Evolutionary conservation across 1,140 invertebrate genomes (phyloP).

Genomic region (Lasioglossum albipes): DNA sequence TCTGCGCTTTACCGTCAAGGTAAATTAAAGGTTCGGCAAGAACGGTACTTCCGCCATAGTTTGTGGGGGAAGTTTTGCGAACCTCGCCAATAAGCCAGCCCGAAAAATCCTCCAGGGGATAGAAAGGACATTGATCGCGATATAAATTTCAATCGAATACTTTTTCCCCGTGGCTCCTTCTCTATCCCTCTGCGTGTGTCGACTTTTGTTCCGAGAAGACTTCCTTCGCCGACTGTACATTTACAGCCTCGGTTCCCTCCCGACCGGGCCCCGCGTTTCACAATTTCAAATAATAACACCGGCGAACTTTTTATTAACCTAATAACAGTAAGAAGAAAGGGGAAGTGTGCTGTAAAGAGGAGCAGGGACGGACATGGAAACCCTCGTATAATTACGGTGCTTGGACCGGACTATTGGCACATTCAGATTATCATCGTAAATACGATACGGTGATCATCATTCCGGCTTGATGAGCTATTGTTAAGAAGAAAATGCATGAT

Average conservation of each 20-base stretch:
- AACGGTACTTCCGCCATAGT: neutral
- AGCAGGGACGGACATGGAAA: neutral
- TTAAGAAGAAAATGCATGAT: too few species aligned
- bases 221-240: constrained; percentile 19
- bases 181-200: neutral
- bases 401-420: neutral
- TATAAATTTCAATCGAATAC: constrained; percentile 46
- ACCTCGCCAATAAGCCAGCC: neutral
- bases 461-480: too few species aligned
- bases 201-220: neutral
- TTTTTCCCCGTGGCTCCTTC: neutral
- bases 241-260: constrained; percentile 1
- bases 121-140: constrained; percentile 16
- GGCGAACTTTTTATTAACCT: constrained; percentile 26
- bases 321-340: neutral
- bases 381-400: neutral
- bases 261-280: constrained; percentile 3
- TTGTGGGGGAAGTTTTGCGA: constrained; percentile 9
- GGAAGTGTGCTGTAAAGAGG: neutral
- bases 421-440: neutral
- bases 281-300: constrained; percentile 36
- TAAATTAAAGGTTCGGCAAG: constrained; percentile 25
- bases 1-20: constrained; percentile 11
- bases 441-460: neutral
- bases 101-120: constrained; percentile 11